Base-by-base conservation (phyloP, 2,113 vertebrate genomes). In the Actenoides lindsayi region DNA sequence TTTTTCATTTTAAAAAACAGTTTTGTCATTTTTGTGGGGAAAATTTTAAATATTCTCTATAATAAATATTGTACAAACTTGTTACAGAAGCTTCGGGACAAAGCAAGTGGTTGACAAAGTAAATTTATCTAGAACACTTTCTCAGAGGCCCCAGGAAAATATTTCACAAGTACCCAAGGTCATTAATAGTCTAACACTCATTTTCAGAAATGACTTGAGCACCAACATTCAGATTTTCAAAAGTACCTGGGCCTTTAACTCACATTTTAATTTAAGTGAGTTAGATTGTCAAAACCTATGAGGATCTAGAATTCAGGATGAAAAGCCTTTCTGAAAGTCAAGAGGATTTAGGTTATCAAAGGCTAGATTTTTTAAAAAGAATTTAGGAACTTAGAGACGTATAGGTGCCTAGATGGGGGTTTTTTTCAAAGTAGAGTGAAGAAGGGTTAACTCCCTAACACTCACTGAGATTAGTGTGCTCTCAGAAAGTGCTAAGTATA, bases 1-100 rank as follows among this genome's bases (percentile, higher is more conserved):
- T 97, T 97, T 98, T 98, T 98, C 94, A 96, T 97, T 97, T 96
- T 69, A 5, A 69, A 87, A 83, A 41, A 85, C 28, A 90, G 41
- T 88, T 95, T 83, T 95, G 78, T 88, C 90, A 94, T 83, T 97
- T 60, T 21, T 13, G 21, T n/a, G n/a, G 57, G 86, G 1, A 10
- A 44, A 77, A 96, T 79, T 96, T 93, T 84, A 94, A 95, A 94
- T 93, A 94, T 86, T 96, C 51, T 89, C 83, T 46, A 19, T 69
- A 50, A 83, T 85, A 97, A 97, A 96, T 96, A 94, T 96, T 94
- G 92, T 51, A 70, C 8, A 5, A 73, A 71, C 31, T 48, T 91
- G 11, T 95, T 93, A 59, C 30, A 70, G 25, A 89, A 92, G 95
- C 50, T 93, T 85, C 60, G 83, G 89, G 80, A 87, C 63, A 93